phyloP scores from a whole-genome alignment of 2,888 invertebrate genomes.

The Amphipyra tragopoginis region DNA sequence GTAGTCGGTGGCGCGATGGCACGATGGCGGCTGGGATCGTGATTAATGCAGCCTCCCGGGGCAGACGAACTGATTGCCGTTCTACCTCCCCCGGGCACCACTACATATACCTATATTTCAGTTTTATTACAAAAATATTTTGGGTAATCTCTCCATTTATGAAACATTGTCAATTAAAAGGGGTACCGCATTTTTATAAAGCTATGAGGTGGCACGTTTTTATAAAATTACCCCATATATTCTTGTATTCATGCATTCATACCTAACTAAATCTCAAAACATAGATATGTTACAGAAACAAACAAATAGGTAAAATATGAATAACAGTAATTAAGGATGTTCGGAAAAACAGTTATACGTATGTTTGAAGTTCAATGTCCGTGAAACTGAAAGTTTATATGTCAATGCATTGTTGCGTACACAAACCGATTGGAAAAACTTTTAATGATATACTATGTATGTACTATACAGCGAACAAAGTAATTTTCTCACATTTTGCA shows the following conservation, averaged over 20 bases:
- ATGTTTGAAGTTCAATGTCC: background rate
- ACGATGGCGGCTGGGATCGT: conserved; percentile 62
- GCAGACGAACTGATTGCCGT: conserved; percentile 77
- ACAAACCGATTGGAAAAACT: conserved; percentile 55
- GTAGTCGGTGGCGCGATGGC: conserved; percentile 26
- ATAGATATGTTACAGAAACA: background rate
- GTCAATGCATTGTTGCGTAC: conserved; percentile 28
- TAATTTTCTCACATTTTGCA: conserved; percentile 51
- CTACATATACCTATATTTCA: conserved; percentile 55
- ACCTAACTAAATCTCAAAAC: no score
- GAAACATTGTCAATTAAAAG: background rate
- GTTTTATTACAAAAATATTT: conserved; percentile 51
- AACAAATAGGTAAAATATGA: background rate
- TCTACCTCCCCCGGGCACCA: conserved; percentile 64
- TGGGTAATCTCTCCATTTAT: conserved; percentile 41
- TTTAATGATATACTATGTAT: conserved; percentile 46
- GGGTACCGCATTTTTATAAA: no score
- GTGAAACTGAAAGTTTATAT: conserved; percentile 44
- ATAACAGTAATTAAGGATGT: no score
- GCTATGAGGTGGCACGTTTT: no score
- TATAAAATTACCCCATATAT: no score
- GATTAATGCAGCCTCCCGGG: conserved; percentile 80
- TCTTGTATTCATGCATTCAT: no score
- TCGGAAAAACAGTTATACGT: no score
- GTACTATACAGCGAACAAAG: conserved; percentile 31